phyloP scores from a whole-genome alignment of 1,140 invertebrate species.

The Sarcophaga bullata region DNA sequence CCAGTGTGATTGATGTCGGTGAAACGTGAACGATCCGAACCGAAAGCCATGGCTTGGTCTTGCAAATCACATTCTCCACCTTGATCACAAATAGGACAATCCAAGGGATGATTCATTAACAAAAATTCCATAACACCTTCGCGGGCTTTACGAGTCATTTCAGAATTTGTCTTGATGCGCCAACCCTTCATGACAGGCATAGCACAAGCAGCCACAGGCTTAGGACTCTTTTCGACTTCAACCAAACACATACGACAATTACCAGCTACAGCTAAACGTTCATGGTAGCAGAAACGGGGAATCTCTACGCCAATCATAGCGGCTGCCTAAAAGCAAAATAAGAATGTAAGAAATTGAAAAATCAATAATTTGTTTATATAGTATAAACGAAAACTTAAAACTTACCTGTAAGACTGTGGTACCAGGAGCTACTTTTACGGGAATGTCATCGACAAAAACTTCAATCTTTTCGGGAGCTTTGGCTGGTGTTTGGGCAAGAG shows the following conservation, averaged over 20 bases:
- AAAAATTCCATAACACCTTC: conserved; percentile 99
- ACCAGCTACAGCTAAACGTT: conserved; percentile 96
- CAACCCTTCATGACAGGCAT: conserved; percentile 99
- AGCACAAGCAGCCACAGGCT: conserved; percentile 99
- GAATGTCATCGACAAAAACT: conserved; percentile 98
- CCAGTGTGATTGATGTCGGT: conserved; percentile 93
- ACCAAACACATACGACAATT: conserved; percentile 99
- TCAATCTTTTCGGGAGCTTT: conserved; percentile 86
- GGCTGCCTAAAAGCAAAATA: conserved; percentile 77
- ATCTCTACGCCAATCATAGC: conserved; percentile 97
- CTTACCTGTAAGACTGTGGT: conserved; percentile 96
- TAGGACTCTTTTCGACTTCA: conserved; percentile 93
- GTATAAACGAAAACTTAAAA: conserved; percentile 31
- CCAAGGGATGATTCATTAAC: conserved; percentile 97
- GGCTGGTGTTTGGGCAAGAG: conserved; percentile 65
- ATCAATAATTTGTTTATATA: conserved; percentile 25
- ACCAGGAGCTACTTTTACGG: conserved; percentile 92
- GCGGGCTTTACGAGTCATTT: conserved; percentile 92
- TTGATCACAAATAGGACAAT: conserved; percentile 99
- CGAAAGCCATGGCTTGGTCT: conserved; percentile 99
- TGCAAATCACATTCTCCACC: conserved; percentile 99
- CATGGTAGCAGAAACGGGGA: conserved; percentile 99
- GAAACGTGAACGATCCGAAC: conserved; percentile 94
- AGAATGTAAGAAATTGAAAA: neutral
- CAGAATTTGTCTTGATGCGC: conserved; percentile 97